These are phyloP conservation scores for Bambusicola thoracicus DNA, from an alignment of 2,113 vertebrate genomes.

Conservation along the genomic window DNA sequence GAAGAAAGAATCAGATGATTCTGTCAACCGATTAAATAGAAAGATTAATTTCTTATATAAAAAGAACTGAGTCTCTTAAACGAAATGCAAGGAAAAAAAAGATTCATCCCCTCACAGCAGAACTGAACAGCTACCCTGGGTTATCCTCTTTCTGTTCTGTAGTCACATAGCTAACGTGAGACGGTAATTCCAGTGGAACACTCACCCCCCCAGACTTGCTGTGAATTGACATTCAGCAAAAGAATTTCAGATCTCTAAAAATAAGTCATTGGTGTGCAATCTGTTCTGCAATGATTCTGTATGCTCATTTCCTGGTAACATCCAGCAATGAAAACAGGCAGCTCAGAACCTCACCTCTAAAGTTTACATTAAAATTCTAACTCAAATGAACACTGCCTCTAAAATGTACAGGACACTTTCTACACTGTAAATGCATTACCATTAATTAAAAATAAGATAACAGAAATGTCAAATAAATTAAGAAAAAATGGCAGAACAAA, in stretches of 20 bases:
- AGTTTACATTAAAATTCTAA: background rate
- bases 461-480: background rate
- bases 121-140: background rate
- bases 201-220: background rate
- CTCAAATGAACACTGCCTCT: background rate
- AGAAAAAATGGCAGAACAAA: background rate
- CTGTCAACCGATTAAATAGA: background rate
- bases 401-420: background rate
- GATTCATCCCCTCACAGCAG: background rate
- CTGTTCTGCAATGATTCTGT: background rate
- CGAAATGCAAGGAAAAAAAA: background rate
- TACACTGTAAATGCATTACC: background rate
- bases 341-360: background rate
- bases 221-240: background rate
- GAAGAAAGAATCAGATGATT: background rate
- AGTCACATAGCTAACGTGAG: accelerated
- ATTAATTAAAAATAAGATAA: background rate
- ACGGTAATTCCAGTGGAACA: background rate
- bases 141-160: background rate
- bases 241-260: background rate
- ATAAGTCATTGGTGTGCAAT: background rate
- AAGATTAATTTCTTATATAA: background rate
- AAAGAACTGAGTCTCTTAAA: background rate
- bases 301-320: background rate
- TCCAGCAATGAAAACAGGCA: background rate